Base-by-base conservation (phyloP, 2,797 vertebrate species). In the Moxostoma hubbsi region DNA sequence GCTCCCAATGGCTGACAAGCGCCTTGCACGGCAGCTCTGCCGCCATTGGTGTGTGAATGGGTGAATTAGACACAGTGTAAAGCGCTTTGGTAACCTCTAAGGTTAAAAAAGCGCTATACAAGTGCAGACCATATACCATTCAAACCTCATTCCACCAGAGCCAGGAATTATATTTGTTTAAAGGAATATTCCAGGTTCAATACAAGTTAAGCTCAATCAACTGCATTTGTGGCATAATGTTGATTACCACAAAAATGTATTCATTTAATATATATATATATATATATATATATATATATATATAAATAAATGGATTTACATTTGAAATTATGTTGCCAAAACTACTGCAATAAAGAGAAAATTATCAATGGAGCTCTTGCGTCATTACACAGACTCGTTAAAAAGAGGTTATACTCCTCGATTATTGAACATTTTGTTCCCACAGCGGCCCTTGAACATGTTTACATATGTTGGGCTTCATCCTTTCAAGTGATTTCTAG, bases 241-340 rank as follows among this genome's bases (percentile, higher is more conserved):
- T 24, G 24, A 24, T 24, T 24, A 24, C 24, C 24, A 2, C 24
- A 24, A 24, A 24, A 24, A 24, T 24, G 1, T 0, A 24, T 24
- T 24, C 1, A 24, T 24, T 24, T n/a, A n/a, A n/a, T n/a, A n/a
- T n/a, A n/a, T n/a, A n/a, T n/a, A n/a, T n/a, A n/a, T n/a, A n/a
- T n/a, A n/a, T n/a, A n/a, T n/a, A n/a, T n/a, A n/a, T n/a, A n/a
- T n/a, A n/a, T n/a, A n/a, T n/a, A n/a, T n/a, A n/a, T n/a, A n/a
- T n/a, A n/a, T n/a, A n/a, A n/a, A n/a, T 18, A 18, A 18, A 18
- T 18, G 18, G 18, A 18, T 18, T 55, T 70, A 45, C 9, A 70
- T 70, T 36, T 69, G 18, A 69, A 69, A 64, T 18, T 43, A 13
- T 45, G 9, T n/a, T 5, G 53, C 49, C 9, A 16, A 73, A 73